These are phyloP conservation scores for Meteorus colon DNA, from an alignment of 2,888 invertebrate genomes.

Conservation along the genomic window DNA sequence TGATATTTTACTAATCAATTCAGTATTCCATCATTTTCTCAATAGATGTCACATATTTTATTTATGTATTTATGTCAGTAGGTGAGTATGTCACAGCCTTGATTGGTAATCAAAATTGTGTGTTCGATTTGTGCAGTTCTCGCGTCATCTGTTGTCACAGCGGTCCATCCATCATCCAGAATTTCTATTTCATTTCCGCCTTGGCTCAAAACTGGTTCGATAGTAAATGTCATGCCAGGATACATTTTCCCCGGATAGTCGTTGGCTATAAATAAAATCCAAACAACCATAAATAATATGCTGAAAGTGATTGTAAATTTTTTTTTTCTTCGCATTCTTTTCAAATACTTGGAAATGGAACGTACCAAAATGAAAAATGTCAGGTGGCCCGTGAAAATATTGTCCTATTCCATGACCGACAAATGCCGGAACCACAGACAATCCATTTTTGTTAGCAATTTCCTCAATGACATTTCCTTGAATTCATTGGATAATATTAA, in stretches of 20 bases:
- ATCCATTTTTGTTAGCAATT: conserved; percentile 78
- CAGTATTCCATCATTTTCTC: conserved; percentile 7
- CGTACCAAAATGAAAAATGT: conserved; percentile 88
- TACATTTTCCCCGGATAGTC: conserved; percentile 82
- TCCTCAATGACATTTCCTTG: conserved; percentile 79
- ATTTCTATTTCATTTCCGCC: conserved; percentile 81
- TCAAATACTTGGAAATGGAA: not conserved
- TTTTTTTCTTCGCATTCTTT: not conserved
- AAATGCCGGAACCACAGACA: conserved; percentile 85
- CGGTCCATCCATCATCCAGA: conserved; percentile 94
- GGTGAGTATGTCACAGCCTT: conserved; percentile 88
- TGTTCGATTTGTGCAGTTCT: conserved; percentile 94
- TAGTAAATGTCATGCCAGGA: conserved; percentile 95
- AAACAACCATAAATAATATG: conserved; percentile 17
- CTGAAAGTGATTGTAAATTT: conserved; percentile 3
- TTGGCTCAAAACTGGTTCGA: conserved; percentile 91
- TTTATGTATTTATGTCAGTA: conserved; percentile 52
- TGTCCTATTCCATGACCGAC: conserved; percentile 94
- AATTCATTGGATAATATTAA: conserved; percentile 36
- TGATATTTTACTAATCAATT: conserved; percentile 20
- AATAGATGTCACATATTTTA: conserved; percentile 6
- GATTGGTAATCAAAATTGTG: conserved; percentile 87
- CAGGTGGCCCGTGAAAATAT: conserved; percentile 94
- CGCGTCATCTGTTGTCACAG: conserved; percentile 85
- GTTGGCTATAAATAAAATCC: conserved; percentile 76